phyloP scores from a whole-genome alignment of 2,888 invertebrate genomes.

The Drosophila longiperda region DNA sequence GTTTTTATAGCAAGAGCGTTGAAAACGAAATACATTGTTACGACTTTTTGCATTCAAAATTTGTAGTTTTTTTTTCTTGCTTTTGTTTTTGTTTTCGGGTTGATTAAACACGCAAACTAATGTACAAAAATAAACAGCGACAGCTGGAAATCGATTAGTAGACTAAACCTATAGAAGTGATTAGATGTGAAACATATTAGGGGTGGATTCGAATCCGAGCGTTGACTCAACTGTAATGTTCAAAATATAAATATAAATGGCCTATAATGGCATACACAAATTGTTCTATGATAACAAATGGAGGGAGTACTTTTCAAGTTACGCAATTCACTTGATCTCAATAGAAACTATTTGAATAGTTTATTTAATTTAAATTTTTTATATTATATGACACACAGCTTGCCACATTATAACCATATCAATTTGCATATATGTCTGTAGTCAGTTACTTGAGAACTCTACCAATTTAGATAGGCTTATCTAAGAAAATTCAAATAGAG shows the following conservation, averaged over 20 bases:
- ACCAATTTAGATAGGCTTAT: not conserved
- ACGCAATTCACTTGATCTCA: not conserved
- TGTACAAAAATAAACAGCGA: slow-evolving; percentile 5
- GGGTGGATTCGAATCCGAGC: slow-evolving; percentile 16
- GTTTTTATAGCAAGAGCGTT: slow-evolving; percentile 27
- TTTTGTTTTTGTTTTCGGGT: slow-evolving; percentile 18
- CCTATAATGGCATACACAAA: not conserved
- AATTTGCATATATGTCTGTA: not conserved
- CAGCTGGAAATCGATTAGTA: slow-evolving; percentile 8
- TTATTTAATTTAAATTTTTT: too few species aligned
- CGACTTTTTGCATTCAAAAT: slow-evolving; percentile 22
- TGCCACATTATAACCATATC: not conserved
- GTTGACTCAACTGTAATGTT: slow-evolving; percentile 1
- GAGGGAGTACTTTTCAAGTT: not conserved
- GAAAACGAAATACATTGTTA: slow-evolving; percentile 33
- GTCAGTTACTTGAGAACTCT: not conserved
- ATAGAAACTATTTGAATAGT: not conserved
- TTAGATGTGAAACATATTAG: slow-evolving; percentile 7
- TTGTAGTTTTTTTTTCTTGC: slow-evolving; percentile 3
- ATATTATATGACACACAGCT: not conserved
- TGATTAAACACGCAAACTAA: slow-evolving; percentile 34
- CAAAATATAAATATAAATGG: not conserved
- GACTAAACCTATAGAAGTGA: slow-evolving; percentile 9
- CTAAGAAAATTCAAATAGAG: not conserved
- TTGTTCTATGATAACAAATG: not conserved